Base-by-base conservation (phyloP, 1,140 invertebrate genomes). In the Heliothis subflexa region DNA sequence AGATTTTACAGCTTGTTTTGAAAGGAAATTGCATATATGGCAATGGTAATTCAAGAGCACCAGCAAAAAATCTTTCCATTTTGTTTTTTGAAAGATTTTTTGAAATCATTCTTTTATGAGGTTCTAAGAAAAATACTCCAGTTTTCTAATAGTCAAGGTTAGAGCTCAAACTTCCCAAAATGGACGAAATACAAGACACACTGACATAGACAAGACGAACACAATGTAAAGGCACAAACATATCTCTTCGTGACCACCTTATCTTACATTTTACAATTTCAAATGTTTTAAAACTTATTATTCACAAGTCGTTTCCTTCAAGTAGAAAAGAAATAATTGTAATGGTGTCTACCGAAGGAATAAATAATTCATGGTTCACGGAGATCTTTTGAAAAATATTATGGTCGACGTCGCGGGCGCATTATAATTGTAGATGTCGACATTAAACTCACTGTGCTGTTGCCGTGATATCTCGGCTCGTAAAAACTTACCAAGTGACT, bases 311-410 rank as follows among this genome's bases (percentile, higher is more conserved):
- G 86, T 91, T 91, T 83, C 85, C 86, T 86, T 85, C 84, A 81
- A 89, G 88, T 91, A 88, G 88, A 93, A 92, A 93, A 93, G 89
- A 90, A 93, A 91, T 93, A 92, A 92, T 93, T 91, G 89, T 93
- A 93, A 93, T 91, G 89, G 88, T 90, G 91, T 90, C 89, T 91
- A 91, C 87, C 86, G 86, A 86, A 86, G 88, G 77, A 86, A 92
- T 94, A 93, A 91, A 94, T 94, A 93, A 94, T 94, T 93, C 90
- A 94, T 93, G 83, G 88, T 93, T 93, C 90, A 94, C 92, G 83
- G 88, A 85, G 83, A 92, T 93, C 87, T 93, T 91, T 93, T 92
- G 85, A 91, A 93, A 92, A 94, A 91, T 92, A 93, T 88, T 87
- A 91, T 89, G 89, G 88, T 85, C 85, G 86, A 74, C 89, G 86